A percentile compares a stretch with the other conserved stretches of the same genome.
Evolutionary conservation across 2,888 invertebrate species (phyloP).

Genomic region (Andrena trimmerana): DNA sequence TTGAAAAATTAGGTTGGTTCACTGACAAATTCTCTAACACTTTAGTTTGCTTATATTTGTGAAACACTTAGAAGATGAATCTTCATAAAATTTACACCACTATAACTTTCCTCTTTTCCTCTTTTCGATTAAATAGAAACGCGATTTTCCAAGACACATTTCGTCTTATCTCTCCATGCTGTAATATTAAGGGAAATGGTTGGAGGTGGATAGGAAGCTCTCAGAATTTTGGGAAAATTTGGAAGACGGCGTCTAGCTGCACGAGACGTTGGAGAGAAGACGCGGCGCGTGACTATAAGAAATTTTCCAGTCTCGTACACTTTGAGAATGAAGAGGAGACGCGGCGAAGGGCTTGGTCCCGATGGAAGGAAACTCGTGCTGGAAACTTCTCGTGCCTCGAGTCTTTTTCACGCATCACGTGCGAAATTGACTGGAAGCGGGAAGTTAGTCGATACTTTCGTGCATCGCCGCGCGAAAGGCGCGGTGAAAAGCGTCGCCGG

Average conservation of each 20-base stretch:
- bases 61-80: too few relatives aligned
- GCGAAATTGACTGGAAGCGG: constrained; percentile 64
- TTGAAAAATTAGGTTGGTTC: too few relatives aligned
- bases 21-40: too few relatives aligned
- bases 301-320: constrained; percentile 61
- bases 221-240: constrained; percentile 42
- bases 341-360: constrained; percentile 24
- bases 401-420: constrained; percentile 62
- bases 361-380: constrained; percentile 37
- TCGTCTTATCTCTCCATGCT: too few relatives aligned
- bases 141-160: too few relatives aligned
- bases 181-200: too few relatives aligned
- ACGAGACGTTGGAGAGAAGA: constrained; percentile 38
- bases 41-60: too few relatives aligned
- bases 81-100: too few relatives aligned
- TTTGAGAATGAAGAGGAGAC: constrained; percentile 21
- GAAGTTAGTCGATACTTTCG: constrained; percentile 58
- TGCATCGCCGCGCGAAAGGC: constrained; percentile 28
- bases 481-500: constrained; percentile 25
- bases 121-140: too few relatives aligned
- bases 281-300: constrained; percentile 55
- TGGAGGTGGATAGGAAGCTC: not conserved
- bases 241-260: constrained; percentile 1
- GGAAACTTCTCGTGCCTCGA: constrained; percentile 29
- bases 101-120: too few relatives aligned